Base-by-base conservation (phyloP, 1,140 invertebrate genomes). In the Ptiloglossa arizonensis region DNA sequence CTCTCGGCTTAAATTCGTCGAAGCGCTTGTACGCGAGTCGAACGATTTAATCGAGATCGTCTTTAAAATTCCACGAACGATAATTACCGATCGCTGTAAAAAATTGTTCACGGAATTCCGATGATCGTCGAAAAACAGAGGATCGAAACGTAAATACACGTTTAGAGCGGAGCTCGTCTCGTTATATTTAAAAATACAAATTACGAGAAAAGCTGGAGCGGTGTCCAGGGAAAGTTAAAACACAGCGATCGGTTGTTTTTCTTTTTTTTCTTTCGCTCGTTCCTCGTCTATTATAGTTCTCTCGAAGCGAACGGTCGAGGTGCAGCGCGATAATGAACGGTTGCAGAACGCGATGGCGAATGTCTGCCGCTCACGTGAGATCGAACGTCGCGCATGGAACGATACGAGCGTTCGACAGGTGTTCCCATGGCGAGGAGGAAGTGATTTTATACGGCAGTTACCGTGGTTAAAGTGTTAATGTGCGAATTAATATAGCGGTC, bases 401-500 rank as follows among this genome's bases (percentile, higher is more conserved):
- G 64, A 63, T 59, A 64, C 54, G 59, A 56, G 46, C 35, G 80
- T 83, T 83, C 80, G 82, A 79, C 82, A 83, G 82, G 80, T 83
- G 82, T 83, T 83, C 82, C 69, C 81, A 76, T 68, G 64, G 48
- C 57, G 27, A 75, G 62, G 35, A 87, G 80, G 80, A 86, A 86
- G 84, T 74, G 84, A 86, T 86, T 86, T 80, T 80, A 59, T 81
- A 85, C 72, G 73, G 68, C 66, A 70, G 83, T 79, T 86, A 73
- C 48, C 74, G 70, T 72, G 62, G 73, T 27, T 52, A 73, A 85
- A 77, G 84, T 82, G 84, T 81, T 86, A 86, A 86, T 78, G 80
- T 44, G 83, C 83, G 81, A 86, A 86, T 86, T 86, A 83, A 86
- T 86, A 86, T 71, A 80, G 73, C 83, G 83, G 76, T 85, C 80